Evolutionary conservation across 1,140 invertebrate species (phyloP).

Genomic region (Euura saliciscinereae): DNA sequence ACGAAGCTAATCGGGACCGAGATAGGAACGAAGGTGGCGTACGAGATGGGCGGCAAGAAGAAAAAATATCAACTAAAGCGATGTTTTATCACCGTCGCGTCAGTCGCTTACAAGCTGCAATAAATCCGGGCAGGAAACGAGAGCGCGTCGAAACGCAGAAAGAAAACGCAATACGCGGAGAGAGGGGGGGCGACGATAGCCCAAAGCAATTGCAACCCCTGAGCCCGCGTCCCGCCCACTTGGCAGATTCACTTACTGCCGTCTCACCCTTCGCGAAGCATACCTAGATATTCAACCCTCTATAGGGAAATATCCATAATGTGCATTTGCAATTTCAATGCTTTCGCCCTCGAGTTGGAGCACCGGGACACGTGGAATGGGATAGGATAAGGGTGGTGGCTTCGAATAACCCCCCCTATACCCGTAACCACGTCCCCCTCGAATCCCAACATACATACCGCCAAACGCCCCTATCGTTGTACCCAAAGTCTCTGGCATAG

Average conservation of each 20-base stretch:
- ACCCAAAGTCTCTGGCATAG: not conserved
- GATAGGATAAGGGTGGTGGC: not conserved
- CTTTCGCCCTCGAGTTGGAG: constrained; percentile 40
- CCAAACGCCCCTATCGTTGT: not conserved
- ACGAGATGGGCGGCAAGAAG: not conserved
- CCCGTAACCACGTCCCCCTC: not conserved
- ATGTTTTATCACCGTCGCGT: too few species aligned
- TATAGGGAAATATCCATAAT: constrained; percentile 61
- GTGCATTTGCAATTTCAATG: constrained; percentile 62
- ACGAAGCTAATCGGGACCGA: too few species aligned
- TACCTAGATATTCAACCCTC: constrained; percentile 37
- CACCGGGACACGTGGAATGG: constrained; percentile 19
- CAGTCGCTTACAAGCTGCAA: not conserved
- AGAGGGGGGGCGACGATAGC: constrained; percentile 28
- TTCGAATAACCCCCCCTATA: not conserved
- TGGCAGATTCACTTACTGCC: constrained; percentile 42
- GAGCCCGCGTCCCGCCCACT: constrained; percentile 25
- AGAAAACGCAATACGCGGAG: constrained; percentile 1
- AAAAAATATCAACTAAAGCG: not conserved
- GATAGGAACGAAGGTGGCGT: too few species aligned
- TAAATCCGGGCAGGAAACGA: not conserved
- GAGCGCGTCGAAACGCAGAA: not conserved
- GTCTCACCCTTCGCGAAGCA: not conserved
- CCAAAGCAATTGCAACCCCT: constrained; percentile 39
- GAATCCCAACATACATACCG: not conserved